These are phyloP conservation scores for Petrolisthes manimaculis DNA, from an alignment of 2,888 invertebrate genomes.

Conservation along the genomic window DNA sequence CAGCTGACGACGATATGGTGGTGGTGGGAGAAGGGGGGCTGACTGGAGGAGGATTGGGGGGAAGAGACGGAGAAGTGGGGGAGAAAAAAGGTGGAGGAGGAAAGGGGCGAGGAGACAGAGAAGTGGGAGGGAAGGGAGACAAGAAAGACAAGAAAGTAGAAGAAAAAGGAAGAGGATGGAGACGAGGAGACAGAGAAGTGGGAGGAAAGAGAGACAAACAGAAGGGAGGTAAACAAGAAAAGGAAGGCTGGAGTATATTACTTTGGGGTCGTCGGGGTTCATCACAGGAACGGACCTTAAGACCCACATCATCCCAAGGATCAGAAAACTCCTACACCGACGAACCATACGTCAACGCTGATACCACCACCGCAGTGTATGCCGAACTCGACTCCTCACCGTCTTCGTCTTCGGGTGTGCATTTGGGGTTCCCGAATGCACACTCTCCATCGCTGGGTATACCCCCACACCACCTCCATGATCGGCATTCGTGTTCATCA, in stretches of 20 bases:
- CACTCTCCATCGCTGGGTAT: no score
- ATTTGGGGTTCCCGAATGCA: no score
- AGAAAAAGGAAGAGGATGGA: background rate
- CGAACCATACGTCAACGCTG: constrained; percentile 66
- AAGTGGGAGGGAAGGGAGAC: background rate
- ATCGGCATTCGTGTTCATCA: no score
- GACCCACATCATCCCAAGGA: constrained; percentile 61
- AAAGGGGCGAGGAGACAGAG: background rate
- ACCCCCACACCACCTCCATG: no score
- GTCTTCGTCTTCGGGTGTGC: constrained; percentile 49
- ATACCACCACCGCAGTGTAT: constrained; percentile 65
- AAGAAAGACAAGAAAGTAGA: background rate
- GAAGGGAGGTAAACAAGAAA: constrained; percentile 12
- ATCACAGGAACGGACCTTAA: constrained; percentile 64
- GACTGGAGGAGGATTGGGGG: background rate
- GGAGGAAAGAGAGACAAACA: background rate
- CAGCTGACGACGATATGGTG: no score
- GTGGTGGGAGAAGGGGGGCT: background rate
- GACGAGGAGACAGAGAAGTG: background rate
- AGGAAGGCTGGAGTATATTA: constrained; percentile 62
- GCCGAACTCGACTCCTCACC: constrained; percentile 65
- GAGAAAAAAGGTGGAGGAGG: background rate
- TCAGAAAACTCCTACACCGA: constrained; percentile 66
- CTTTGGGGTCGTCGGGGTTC: constrained; percentile 65
- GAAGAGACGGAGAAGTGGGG: background rate